A percentile compares a stretch with the other conserved stretches of the same genome.
phyloP scores from a whole-genome alignment of 2,113 vertebrate genomes.

The Phasianus colchicus region DNA sequence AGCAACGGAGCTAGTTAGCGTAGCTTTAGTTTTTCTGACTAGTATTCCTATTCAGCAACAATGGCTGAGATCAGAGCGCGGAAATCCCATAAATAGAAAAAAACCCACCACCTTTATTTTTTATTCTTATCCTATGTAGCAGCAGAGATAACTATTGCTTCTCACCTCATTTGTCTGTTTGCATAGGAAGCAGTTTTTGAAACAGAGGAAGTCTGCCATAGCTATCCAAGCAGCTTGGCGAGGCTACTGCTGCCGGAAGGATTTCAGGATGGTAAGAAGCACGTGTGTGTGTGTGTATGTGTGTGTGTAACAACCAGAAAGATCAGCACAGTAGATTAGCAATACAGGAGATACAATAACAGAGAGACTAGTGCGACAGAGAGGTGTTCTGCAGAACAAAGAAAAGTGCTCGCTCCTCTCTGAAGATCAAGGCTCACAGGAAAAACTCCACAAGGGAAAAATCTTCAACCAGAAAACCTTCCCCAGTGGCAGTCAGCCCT shows the following conservation, averaged over 20 bases:
- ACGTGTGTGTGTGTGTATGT: not conserved
- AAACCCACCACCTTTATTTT: not conserved
- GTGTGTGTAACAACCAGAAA: too few species aligned
- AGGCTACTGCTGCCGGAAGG: slow-evolving; percentile 81
- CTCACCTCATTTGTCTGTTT: slow-evolving; percentile 3
- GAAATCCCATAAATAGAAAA: not conserved
- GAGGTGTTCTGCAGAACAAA: too few species aligned
- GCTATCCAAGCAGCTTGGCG: slow-evolving; percentile 90
- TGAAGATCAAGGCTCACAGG: too few species aligned
- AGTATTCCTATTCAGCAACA: not conserved
- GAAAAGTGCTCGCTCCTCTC: too few species aligned
- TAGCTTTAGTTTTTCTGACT: not conserved
- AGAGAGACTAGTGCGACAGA: too few species aligned
- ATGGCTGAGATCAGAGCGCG: not conserved
- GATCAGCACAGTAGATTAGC: too few species aligned
- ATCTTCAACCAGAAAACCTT: too few species aligned
- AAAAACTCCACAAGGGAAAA: too few species aligned
- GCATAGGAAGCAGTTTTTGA: slow-evolving; percentile 86
- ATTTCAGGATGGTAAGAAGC: slow-evolving; percentile 84
- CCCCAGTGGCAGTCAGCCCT: too few species aligned
- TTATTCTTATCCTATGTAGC: not conserved
- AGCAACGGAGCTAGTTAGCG: not conserved
- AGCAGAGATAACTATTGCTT: not conserved
- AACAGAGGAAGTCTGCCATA: slow-evolving; percentile 81
- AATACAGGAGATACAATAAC: too few species aligned